Evolutionary conservation across 2,113 vertebrate genomes (phyloP).

Genomic region (Paraplagusia blochii): DNA sequence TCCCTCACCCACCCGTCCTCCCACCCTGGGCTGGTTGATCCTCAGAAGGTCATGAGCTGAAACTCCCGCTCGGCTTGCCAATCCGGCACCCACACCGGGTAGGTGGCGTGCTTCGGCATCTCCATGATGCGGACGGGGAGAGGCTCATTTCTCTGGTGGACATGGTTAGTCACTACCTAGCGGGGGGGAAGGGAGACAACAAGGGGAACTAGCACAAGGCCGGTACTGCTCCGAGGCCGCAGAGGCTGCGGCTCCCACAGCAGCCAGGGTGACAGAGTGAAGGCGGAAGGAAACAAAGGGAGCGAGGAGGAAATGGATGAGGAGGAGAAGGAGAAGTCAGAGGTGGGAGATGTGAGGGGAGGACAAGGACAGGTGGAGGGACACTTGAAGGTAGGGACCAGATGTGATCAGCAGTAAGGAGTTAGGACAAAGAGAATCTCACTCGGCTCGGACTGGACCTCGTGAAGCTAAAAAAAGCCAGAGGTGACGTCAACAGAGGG

Average conservation of each 20-base stretch:
- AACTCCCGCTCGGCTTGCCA: constrained; percentile 82
- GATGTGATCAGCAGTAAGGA: constrained; percentile 5
- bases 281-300: constrained; percentile 28
- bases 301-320: constrained; percentile 8
- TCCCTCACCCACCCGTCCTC: constrained; percentile 40
- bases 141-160: constrained; percentile 77
- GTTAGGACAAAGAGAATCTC: constrained; percentile 32
- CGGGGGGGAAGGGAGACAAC: constrained; percentile 78
- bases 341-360: constrained; percentile 5
- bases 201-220: constrained; percentile 79
- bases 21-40: constrained; percentile 60
- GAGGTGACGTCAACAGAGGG: not conserved
- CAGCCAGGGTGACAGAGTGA: constrained; percentile 52
- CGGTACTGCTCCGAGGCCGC: constrained; percentile 70
- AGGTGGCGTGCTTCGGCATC: constrained; percentile 83
- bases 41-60: constrained; percentile 86
- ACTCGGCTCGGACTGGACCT: constrained; percentile 40
- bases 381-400: not conserved
- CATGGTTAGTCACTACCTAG: constrained; percentile 84
- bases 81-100: constrained; percentile 82
- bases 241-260: constrained; percentile 58
- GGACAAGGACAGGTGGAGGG: constrained; percentile 8
- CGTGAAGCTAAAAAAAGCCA: constrained; percentile 26
- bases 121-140: constrained; percentile 79
- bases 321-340: constrained; percentile 17